Base-by-base conservation (phyloP, 1,140 invertebrate genomes). In the Formica selysi region DNA sequence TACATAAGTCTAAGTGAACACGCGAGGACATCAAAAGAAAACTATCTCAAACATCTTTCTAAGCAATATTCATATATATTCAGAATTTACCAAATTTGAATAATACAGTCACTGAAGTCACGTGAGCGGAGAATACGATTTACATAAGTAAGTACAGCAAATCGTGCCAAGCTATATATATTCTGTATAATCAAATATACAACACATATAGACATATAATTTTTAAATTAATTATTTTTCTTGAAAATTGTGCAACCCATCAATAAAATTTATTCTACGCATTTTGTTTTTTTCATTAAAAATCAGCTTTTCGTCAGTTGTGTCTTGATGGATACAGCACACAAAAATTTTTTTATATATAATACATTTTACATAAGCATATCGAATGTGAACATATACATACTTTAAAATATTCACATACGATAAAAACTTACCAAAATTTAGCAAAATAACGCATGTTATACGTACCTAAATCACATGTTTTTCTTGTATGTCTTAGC, bases 381-480 rank as follows among this genome's bases (percentile, higher is more conserved):
- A 36, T 62, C 16, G 6, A 41, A 13, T 2, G 26, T 38, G 26
- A 16, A 62, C 6, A 51, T 16, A 32, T 51, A 11, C 19, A 32
- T 57, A 64, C 8, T 13, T 78, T 64, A 19, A 10, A 62, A 62
- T 62, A 62, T 64, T 64, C 1, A 29, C 11, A 19, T 11, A 8
- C 29, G 5, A 79, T 54, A 68, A 38, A 70, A 38, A 26, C 38
- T 54, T n/a, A 38, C 70, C 1, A 0, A 54, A 6, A 51, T 6
- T 32, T 65, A 48, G 26, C 3, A 78, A 65, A 32, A 32, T 64
- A 38, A 67, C 1, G 4, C 13, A n/a, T 48, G 11, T 67, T 54
- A 54, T 16, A 79, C 44, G 1, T 80, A 80, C 76, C 64, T 54
- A 48, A 70, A 57, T 70, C 76, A 16, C 64, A 80, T 10, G 76